These are phyloP conservation scores for Hetaerina titia DNA, from an alignment of 2,888 invertebrate species.

Conservation along the genomic window DNA sequence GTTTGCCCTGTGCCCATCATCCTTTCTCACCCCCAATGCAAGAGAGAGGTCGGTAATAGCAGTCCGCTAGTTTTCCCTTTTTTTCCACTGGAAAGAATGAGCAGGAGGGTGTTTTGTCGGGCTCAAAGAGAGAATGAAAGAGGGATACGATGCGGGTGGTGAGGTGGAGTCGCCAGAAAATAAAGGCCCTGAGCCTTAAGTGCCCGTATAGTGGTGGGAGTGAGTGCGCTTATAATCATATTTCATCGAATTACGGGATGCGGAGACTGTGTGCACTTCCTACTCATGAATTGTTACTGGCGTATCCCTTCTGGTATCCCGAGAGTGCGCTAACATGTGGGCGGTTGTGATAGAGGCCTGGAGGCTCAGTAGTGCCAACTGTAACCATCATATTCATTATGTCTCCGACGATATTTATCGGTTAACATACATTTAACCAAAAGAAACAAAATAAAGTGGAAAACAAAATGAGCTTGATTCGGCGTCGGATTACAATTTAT, in stretches of 20 bases:
- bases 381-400: too few relatives aligned
- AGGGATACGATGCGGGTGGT: not conserved
- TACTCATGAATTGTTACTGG: not conserved
- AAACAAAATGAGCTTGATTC: too few relatives aligned
- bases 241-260: not conserved
- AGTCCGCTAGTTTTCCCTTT: not conserved
- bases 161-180: not conserved
- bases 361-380: too few relatives aligned
- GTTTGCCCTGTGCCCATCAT: not conserved
- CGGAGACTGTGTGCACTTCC: not conserved
- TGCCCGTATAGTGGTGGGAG: not conserved
- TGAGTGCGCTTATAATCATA: constrained; percentile 1
- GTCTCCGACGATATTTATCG: too few relatives aligned
- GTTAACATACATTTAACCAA: too few relatives aligned
- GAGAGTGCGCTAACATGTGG: not conserved
- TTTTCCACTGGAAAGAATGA: not conserved
- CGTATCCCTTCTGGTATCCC: not conserved
- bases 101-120: not conserved
- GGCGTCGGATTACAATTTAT: too few relatives aligned
- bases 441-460: too few relatives aligned
- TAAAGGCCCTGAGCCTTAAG: not conserved
- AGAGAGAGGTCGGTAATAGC: not conserved
- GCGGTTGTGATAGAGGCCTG: not conserved
- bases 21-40: not conserved
- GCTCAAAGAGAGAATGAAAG: not conserved